Conservation (phyloP, 2,797 vertebrate genomes). For the Siniperca scherzeri region DNA sequence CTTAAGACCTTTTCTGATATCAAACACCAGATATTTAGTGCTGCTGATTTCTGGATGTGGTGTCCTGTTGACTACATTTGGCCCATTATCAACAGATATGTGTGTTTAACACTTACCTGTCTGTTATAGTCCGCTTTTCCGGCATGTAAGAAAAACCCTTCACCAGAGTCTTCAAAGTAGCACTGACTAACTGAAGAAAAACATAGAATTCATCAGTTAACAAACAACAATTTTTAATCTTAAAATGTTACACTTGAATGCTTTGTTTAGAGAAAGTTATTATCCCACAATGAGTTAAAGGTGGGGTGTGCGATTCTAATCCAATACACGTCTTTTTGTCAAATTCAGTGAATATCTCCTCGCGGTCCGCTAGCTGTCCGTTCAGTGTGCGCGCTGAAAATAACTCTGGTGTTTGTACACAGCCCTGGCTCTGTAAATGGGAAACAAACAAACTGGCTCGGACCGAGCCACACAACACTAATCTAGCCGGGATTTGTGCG, state of each 20-base stretch:
- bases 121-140: conserved; percentile 35
- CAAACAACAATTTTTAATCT: background rate
- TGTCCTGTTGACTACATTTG: background rate
- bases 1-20: background rate
- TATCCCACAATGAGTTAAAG: no score
- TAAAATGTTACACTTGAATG: background rate
- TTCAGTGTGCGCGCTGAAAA: no score
- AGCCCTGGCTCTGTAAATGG: no score
- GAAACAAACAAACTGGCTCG: no score
- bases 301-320: no score
- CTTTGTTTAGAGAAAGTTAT: background rate
- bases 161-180: conserved; percentile 10
- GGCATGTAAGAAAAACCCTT: conserved; percentile 58
- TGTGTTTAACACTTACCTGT: conserved; percentile 52
- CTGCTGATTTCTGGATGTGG: background rate
- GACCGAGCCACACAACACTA: no score
- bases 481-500: no score
- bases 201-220: background rate
- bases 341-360: no score
- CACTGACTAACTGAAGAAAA: conserved; percentile 65
- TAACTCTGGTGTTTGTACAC: no score
- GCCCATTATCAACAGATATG: no score
- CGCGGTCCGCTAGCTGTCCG: no score
- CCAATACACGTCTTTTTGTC: no score
- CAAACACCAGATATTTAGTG: background rate